Evolutionary conservation across 2,797 vertebrate genomes (phyloP), one percentile per base, ranked within the genome.

Genomic region (Gymnodraco acuticeps): DNA sequence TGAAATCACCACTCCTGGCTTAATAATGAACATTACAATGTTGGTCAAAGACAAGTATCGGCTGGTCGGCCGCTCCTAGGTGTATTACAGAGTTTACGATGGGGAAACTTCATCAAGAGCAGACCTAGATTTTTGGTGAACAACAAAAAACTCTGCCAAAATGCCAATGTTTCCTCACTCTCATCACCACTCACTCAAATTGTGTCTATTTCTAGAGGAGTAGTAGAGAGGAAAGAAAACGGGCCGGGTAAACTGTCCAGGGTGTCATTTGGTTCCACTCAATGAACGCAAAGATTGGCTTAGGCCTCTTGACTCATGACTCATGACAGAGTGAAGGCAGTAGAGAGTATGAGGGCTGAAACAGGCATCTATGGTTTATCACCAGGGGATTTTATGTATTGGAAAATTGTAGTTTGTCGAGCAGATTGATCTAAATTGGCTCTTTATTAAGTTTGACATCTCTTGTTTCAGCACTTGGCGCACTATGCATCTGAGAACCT

Each of bases 401-500:
- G 8, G 23, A 17, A 53, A 55, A 45, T n/a, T 27, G 16, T 59
- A 41, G 5, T 65, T 64, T 11, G 47, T 55, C 23, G 31, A 46
- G 2, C 43, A 50, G 48, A 42, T 27, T 48, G 15, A 53, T 56
- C 17, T 7, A 15, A 55, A 4, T 50, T 19, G 61, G 11, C 17
- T 62, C 3, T 67, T 64, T 19, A 17, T 68, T 56, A 55, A 20
- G 17, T 71, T 38, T 68, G 46, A 11, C 5, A 2, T 80, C 10
- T 75, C 13, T 70, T 66, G 14, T 85, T 91, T 55, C 92, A 99
- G 98, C 93, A 82, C 80, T 88, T 99, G 89, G 98, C 98, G 7
- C 95, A 96, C 90, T 98, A 98, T 52, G 98, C 98, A 75, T 98
- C 97, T 0, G 94, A 97, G 92, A 99, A 99, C 91, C 94, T 99